These are phyloP conservation scores for Arenaria interpres DNA, from an alignment of 2,113 vertebrate genomes.

Conservation along the genomic window DNA sequence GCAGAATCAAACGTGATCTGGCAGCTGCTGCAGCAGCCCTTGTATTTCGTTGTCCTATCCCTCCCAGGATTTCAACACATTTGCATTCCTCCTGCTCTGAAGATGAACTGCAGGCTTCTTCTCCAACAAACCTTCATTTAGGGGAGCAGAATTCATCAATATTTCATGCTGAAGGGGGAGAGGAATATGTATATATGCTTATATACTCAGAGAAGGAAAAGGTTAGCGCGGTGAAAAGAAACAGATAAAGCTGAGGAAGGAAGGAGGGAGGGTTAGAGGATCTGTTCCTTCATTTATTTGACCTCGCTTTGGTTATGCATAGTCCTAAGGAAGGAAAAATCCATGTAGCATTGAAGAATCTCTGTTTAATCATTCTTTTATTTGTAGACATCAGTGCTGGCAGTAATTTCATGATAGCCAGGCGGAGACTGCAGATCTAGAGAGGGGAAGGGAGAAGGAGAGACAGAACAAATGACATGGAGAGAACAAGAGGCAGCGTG, in stretches of 20 bases:
- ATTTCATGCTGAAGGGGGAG: conserved; percentile 56
- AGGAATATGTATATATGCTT: not conserved
- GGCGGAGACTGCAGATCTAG: not conserved
- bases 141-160: conserved; percentile 63
- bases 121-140: conserved; percentile 31
- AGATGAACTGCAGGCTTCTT: conserved; percentile 32
- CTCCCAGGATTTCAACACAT: conserved; percentile 55
- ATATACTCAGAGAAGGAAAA: not conserved
- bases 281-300: conserved; percentile 36
- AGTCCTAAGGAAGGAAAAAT: conserved; percentile 46
- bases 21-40: conserved; percentile 35
- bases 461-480: not conserved
- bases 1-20: conserved; percentile 25
- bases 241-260: not conserved
- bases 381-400: conserved; percentile 25
- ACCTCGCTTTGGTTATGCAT: conserved; percentile 29
- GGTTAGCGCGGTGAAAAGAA: not conserved
- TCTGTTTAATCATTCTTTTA: conserved; percentile 55
- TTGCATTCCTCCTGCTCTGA: conserved; percentile 33
- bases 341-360: conserved; percentile 35
- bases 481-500: not conserved
- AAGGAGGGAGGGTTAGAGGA: not conserved
- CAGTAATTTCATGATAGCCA: conserved; percentile 16
- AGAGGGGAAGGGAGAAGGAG: not conserved
- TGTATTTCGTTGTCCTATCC: not conserved